Percentiles rank a stretch among this genome's conserved stretches.
Conservation (phyloP, 2,797 vertebrate genomes). For the Hafferia zeledoni region DNA sequence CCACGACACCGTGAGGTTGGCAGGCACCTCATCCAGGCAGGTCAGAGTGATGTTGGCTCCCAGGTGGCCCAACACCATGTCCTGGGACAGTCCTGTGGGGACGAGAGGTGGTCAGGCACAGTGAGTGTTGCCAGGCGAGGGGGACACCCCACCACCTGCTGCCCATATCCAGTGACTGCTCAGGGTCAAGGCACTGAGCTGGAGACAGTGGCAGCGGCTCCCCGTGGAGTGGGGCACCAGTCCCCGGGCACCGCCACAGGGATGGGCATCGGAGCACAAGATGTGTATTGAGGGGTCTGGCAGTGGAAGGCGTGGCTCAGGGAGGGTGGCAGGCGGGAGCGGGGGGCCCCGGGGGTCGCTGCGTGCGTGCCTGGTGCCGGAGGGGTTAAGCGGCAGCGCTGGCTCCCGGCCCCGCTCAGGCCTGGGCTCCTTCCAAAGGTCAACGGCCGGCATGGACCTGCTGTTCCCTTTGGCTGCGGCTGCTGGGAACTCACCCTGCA, state of each 20-base stretch:
- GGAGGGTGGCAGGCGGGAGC: too few relatives aligned
- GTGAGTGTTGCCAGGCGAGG: too few relatives aligned
- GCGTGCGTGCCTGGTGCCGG: neutral
- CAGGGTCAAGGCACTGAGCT: neutral
- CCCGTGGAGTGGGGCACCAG: neutral
- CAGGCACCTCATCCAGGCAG: neutral
- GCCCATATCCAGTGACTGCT: neutral
- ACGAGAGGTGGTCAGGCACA: neutral
- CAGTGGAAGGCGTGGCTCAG: neutral
- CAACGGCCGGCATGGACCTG: neutral
- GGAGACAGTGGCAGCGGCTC: neutral
- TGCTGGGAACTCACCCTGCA: neutral
- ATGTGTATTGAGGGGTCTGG: neutral
- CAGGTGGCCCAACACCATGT: neutral
- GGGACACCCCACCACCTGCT: neutral
- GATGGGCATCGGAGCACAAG: neutral
- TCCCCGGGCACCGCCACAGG: fast-evolving
- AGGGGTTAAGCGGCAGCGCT: neutral
- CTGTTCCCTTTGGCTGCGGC: neutral
- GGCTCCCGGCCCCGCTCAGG: neutral
- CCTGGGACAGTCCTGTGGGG: neutral
- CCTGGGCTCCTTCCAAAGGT: slow-evolving; percentile 4
- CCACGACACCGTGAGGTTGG: slow-evolving; percentile 25
- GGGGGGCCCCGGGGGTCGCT: neutral
- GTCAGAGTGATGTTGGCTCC: slow-evolving; percentile 47